Evolutionary conservation across 2,888 invertebrate species (phyloP).

Genomic region (Chymomyza procnemis): DNA sequence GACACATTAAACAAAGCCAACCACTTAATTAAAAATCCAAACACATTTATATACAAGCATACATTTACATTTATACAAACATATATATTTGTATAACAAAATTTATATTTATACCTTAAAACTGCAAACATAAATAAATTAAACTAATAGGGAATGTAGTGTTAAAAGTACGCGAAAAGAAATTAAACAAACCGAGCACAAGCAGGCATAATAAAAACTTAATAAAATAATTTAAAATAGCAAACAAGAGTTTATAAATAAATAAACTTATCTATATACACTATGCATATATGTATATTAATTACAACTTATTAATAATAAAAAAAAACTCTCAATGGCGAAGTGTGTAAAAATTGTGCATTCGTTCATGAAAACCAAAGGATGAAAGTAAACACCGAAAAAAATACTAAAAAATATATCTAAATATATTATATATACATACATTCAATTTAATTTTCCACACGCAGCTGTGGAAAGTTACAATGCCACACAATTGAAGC

Average conservation of each 20-base stretch:
- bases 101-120: slow-evolving; percentile 38
- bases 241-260: slow-evolving; percentile 66
- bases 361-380: slow-evolving; percentile 74
- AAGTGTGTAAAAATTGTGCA: slow-evolving; percentile 72
- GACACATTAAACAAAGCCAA: slow-evolving; percentile 21
- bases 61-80: slow-evolving; percentile 48
- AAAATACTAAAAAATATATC: slow-evolving; percentile 65
- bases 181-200: slow-evolving; percentile 15
- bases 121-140: slow-evolving; percentile 40
- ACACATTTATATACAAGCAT: slow-evolving; percentile 25
- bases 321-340: slow-evolving; percentile 54
- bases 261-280: slow-evolving; percentile 58
- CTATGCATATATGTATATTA: slow-evolving; percentile 15
- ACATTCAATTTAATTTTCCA: slow-evolving; percentile 65
- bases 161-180: slow-evolving; percentile 33
- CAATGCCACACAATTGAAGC: slow-evolving; percentile 63
- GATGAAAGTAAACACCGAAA: slow-evolving; percentile 77
- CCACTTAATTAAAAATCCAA: slow-evolving; percentile 25
- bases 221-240: slow-evolving; percentile 52
- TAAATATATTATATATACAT: slow-evolving; percentile 58
- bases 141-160: slow-evolving; percentile 62
- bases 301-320: slow-evolving; percentile 60
- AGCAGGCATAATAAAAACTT: slow-evolving; percentile 45
- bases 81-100: slow-evolving; percentile 30
- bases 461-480: slow-evolving; percentile 40